Evolutionary conservation across 2,113 vertebrate genomes (phyloP).

Genomic region (Corythoichthys intestinalis): DNA sequence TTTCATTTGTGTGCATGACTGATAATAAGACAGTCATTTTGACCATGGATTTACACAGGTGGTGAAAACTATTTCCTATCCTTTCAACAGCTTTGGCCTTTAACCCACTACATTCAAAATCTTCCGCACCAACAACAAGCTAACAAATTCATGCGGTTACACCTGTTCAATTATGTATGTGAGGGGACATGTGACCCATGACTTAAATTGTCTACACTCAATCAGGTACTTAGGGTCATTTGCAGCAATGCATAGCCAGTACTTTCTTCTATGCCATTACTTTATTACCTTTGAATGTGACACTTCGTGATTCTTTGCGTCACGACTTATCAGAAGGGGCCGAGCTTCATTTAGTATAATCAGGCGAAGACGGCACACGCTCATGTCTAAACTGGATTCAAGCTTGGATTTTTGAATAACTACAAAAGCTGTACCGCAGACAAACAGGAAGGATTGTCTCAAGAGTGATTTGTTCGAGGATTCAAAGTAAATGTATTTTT

Average conservation of each 20-base stretch:
- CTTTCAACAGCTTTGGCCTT: slow-evolving; percentile 58
- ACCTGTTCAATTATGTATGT: slow-evolving; percentile 47
- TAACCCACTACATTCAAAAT: slow-evolving; percentile 45
- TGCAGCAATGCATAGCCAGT: slow-evolving; percentile 5
- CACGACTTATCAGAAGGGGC: too few relatives aligned
- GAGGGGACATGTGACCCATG: slow-evolving; percentile 9
- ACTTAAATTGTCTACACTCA: slow-evolving; percentile 25
- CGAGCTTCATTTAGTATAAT: too few relatives aligned
- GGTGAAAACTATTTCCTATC: slow-evolving; percentile 45
- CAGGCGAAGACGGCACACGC: too few relatives aligned
- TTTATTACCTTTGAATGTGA: too few relatives aligned
- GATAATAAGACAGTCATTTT: neutral
- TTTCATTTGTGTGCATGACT: neutral
- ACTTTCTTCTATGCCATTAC: neutral
- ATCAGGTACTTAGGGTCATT: slow-evolving; percentile 12
- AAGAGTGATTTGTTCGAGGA: too few relatives aligned
- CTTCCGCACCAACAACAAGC: neutral
- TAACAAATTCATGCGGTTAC: slow-evolving; percentile 7
- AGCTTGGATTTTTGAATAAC: too few relatives aligned
- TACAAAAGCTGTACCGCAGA: too few relatives aligned
- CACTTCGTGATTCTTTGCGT: too few relatives aligned
- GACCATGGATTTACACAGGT: slow-evolving; percentile 12
- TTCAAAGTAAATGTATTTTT: too few relatives aligned
- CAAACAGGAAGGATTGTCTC: too few relatives aligned
- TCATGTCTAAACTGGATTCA: too few relatives aligned